These are phyloP conservation scores for Thysanoteuthis rhombus DNA, from an alignment of 2,888 invertebrate genomes.

Conservation along the genomic window DNA sequence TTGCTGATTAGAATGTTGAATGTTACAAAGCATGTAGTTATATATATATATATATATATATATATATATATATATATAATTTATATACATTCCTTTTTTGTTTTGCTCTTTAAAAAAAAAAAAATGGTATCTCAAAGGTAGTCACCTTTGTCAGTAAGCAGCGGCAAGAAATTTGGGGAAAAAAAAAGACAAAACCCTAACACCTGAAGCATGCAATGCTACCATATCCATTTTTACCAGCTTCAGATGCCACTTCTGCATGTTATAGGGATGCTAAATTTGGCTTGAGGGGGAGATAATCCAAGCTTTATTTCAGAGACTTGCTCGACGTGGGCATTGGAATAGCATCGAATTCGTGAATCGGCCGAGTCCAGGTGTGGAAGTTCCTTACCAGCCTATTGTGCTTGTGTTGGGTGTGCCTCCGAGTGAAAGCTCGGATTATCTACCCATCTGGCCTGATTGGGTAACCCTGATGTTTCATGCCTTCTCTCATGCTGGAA, in stretches of 20 bases:
- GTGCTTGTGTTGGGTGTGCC: too few relatives aligned
- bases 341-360: too few relatives aligned
- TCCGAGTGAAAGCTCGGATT: too few relatives aligned
- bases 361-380: too few relatives aligned
- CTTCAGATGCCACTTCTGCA: constrained; percentile 29
- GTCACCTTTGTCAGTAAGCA: neutral
- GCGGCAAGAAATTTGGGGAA: neutral
- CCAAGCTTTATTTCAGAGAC: too few relatives aligned
- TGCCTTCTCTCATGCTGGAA: neutral
- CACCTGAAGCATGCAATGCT: neutral
- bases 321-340: too few relatives aligned
- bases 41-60: neutral
- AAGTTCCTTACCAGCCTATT: too few relatives aligned
- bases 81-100: neutral
- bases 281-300: too few relatives aligned
- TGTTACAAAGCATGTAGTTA: neutral
- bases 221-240: constrained; percentile 2
- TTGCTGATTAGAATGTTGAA: neutral
- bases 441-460: too few relatives aligned
- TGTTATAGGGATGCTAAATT: too few relatives aligned
- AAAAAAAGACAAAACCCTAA: too few relatives aligned
- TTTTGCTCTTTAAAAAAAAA: neutral
- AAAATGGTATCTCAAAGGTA: neutral
- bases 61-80: neutral
- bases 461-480: too few relatives aligned